These are phyloP conservation scores for Conistra vaccinii DNA, from an alignment of 2,888 invertebrate species.

Conservation along the genomic window DNA sequence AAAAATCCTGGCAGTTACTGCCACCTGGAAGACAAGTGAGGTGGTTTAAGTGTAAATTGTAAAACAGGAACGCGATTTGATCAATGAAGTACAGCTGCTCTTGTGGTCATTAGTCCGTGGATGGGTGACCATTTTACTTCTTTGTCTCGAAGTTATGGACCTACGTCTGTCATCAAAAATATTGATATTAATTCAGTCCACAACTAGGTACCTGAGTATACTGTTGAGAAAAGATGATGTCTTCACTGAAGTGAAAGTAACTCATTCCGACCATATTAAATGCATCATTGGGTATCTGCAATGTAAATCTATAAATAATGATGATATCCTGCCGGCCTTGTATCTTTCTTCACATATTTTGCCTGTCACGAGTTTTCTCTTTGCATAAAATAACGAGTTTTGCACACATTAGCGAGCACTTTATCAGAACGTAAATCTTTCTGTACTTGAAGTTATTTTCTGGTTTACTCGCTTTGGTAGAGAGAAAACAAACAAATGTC, in stretches of 20 bases:
- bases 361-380: slow-evolving; percentile 47
- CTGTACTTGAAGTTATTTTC: not conserved
- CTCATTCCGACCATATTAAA: not conserved
- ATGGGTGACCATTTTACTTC: not conserved
- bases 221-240: too few relatives aligned
- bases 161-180: too few relatives aligned
- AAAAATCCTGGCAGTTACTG: not conserved
- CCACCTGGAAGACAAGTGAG: not conserved
- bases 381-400: slow-evolving; percentile 43
- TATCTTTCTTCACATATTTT: slow-evolving; percentile 3
- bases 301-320: slow-evolving; percentile 31
- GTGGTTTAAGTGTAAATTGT: too few relatives aligned
- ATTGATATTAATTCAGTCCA: too few relatives aligned
- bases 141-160: too few relatives aligned
- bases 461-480: not conserved
- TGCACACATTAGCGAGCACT: slow-evolving; percentile 3
- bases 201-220: too few relatives aligned
- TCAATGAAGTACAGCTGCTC: too few relatives aligned
- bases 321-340: slow-evolving; percentile 33
- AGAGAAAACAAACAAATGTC: too few relatives aligned
- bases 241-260: not conserved
- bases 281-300: slow-evolving; percentile 9
- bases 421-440: slow-evolving; percentile 27
- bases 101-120: too few relatives aligned
- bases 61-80: not conserved